Percentiles rank a stretch among this genome's conserved stretches.
These are phyloP conservation scores for Nematostella vectensis DNA, from an alignment of 92 coral and sea anemone genomes.

Conservation along the genomic window DNA sequence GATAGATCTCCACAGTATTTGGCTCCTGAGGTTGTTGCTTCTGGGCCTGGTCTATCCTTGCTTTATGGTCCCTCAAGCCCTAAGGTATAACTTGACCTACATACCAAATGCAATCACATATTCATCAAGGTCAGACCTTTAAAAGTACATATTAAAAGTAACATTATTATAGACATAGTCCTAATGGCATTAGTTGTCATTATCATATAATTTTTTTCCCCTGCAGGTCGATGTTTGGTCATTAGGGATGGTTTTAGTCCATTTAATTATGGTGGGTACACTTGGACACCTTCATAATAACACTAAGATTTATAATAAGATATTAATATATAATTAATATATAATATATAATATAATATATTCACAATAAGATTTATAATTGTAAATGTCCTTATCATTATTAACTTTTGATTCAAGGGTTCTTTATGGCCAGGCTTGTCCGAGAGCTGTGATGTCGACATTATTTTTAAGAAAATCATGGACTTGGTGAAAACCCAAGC, in stretches of 20 bases:
- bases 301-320: too few relatives aligned
- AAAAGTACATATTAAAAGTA: too few relatives aligned
- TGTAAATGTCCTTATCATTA: too few relatives aligned
- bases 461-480: conserved; percentile 48
- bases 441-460: conserved; percentile 55
- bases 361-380: too few relatives aligned
- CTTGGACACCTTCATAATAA: too few relatives aligned
- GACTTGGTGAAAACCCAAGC: conserved; percentile 46
- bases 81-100: conserved; percentile 49
- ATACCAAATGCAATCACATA: background rate
- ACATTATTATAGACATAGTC: too few relatives aligned
- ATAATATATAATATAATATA: too few relatives aligned
- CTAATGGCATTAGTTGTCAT: too few relatives aligned
- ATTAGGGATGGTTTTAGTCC: conserved; percentile 75
- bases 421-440: conserved; percentile 59
- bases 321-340: too few relatives aligned
- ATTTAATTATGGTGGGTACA: conserved; percentile 66
- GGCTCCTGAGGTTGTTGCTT: conserved; percentile 82
- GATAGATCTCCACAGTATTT: conserved; percentile 85
- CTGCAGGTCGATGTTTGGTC: conserved; percentile 92
- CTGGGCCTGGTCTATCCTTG: conserved; percentile 75
- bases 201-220: too few relatives aligned
- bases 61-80: conserved; percentile 81
- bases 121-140: background rate
- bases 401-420: conserved; percentile 35